Conservation (phyloP, 2,797 vertebrate genomes). For the Nothura maculosa region DNA sequence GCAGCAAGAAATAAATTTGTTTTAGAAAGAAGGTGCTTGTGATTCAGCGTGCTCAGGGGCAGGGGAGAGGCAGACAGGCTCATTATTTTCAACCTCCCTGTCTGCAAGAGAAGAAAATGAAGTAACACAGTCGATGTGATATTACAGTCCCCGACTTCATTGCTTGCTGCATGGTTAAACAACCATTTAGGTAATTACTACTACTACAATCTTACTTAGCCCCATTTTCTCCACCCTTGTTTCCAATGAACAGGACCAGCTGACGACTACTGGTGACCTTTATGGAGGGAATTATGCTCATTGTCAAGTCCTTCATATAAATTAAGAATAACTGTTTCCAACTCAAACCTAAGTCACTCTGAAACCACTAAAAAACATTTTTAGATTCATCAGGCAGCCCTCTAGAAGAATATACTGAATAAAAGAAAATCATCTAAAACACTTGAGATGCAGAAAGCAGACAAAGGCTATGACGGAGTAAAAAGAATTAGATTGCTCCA, state of each 20-base stretch:
- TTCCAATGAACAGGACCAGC: neutral
- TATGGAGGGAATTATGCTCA: neutral
- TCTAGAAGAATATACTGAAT: neutral
- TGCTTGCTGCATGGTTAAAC: constrained; percentile 61
- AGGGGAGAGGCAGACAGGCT: constrained; percentile 66
- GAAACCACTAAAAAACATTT: neutral
- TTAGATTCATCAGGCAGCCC: neutral
- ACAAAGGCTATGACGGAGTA: neutral
- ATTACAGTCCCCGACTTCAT: constrained; percentile 63
- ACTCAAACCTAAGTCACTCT: neutral
- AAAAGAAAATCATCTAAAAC: neutral
- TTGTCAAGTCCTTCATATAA: neutral
- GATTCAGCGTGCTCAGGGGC: constrained; percentile 83
- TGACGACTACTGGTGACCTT: neutral
- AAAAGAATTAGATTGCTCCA: neutral
- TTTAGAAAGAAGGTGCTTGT: constrained; percentile 87
- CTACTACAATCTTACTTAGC: neutral
- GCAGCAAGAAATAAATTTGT: constrained; percentile 94
- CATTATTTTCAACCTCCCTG: constrained; percentile 72
- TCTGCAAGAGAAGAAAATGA: constrained; percentile 61
- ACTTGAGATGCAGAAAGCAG: neutral
- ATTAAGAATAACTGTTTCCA: neutral
- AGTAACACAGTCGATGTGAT: constrained; percentile 56
- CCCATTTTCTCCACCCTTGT: neutral
- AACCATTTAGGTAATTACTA: constrained; percentile 35